Base-by-base conservation (phyloP, 2,797 vertebrate genomes). In the Hozukius guyotensis region DNA sequence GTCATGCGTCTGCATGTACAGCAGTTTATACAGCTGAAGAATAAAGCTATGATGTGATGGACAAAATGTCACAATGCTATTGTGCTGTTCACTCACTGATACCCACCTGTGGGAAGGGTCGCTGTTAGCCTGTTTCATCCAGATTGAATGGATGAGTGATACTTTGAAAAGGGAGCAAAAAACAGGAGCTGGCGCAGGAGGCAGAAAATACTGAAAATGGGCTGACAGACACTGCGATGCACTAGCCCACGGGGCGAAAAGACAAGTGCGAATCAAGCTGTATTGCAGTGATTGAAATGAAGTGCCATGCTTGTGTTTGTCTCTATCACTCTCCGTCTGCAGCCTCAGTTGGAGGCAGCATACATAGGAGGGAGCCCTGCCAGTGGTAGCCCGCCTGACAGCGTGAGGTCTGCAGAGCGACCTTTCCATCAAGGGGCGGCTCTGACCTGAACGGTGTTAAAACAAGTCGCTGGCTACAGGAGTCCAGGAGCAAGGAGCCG, bases 391-490 rank as follows among this genome's bases (percentile, higher is more conserved):
- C 77, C 20, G 73, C 76, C 77, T 77, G 78, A 76, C 84, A 78
- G 76, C 16, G 9, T 89, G 84, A n/a, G 78, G 72, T 84, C 85
- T 87, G 77, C 74, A 82, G 52, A 34, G 81, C 5, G n/a, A 82
- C 84, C 78, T 87, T 91, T 87, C 78, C 53, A 87, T 87, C 68
- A 64, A 77, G 77, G 59, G 49, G 18, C 29, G 14, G 64, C 69
- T 65, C 81, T 79, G 84, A 90, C 81, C 76, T 72, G 75, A 82
- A 32, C 29, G 2, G 31, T 78, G 83, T 82, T 88, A 80, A 83
- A 87, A 82, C 86, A 75, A 52, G 80, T 82, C 53, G 8, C 69
- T 52, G 72, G 87, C 79, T 32, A 79, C 27, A 78, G 75, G 56
- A 49, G 71, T 66, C 77, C 62, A 32, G 20, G 62, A 75, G 72